Evolutionary conservation across 2,888 invertebrate species (phyloP).

Genomic region (Conistra vaccinii): DNA sequence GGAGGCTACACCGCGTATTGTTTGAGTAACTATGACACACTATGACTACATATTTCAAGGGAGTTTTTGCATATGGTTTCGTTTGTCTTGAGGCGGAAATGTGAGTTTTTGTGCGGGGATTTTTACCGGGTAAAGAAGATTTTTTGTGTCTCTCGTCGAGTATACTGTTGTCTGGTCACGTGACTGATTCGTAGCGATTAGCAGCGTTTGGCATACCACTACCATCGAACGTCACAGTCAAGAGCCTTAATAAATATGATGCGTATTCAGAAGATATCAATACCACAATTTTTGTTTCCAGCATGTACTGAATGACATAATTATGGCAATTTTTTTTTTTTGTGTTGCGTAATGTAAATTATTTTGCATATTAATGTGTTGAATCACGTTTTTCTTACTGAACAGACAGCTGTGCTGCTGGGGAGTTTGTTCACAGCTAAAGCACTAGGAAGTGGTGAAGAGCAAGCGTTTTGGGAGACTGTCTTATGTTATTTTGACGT

Average conservation of each 20-base stretch:
- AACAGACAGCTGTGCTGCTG: too few relatives aligned
- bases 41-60: conserved; percentile 58
- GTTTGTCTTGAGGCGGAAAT: conserved; percentile 19
- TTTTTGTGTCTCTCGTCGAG: background rate
- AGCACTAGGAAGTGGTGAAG: too few relatives aligned
- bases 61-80: conserved; percentile 42
- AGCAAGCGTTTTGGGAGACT: too few relatives aligned
- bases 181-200: background rate
- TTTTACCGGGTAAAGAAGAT: background rate
- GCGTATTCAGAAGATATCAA: background rate
- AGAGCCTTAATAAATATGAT: background rate
- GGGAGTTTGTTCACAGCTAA: too few relatives aligned
- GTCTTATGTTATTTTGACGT: too few relatives aligned
- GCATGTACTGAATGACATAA: too few relatives aligned
- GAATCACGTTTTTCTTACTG: too few relatives aligned
- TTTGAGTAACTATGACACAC: conserved; percentile 52
- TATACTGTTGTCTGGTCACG: background rate
- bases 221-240: background rate
- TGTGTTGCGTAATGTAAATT: too few relatives aligned
- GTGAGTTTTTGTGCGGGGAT: conserved; percentile 4
- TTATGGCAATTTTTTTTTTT: too few relatives aligned
- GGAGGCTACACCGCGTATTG: conserved; percentile 54
- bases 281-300: too few relatives aligned
- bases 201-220: background rate
- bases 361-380: too few relatives aligned